Percentiles rank a stretch among this genome's conserved stretches.
phyloP scores from a whole-genome alignment of 2,888 invertebrate species.

The Chaitophorus viminalis region DNA sequence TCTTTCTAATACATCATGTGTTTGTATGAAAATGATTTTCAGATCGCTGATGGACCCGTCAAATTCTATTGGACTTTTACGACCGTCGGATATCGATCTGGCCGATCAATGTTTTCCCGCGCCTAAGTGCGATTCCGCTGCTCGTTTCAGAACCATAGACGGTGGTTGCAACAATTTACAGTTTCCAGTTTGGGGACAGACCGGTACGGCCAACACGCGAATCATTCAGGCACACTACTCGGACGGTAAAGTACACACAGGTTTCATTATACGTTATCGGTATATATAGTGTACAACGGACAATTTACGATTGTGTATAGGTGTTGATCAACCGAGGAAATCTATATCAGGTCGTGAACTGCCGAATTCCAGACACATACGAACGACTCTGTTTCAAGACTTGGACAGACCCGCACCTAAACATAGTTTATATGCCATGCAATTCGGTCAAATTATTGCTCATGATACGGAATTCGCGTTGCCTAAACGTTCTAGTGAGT shows the following conservation, averaged over 20 bases:
- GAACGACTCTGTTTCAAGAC: slow-evolving; percentile 77
- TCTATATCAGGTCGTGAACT: slow-evolving; percentile 74
- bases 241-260: slow-evolving; percentile 10
- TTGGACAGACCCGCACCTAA: slow-evolving; percentile 75
- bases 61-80: background rate
- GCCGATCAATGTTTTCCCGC: slow-evolving; percentile 66
- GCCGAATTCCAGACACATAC: slow-evolving; percentile 77
- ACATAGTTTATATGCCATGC: slow-evolving; percentile 80
- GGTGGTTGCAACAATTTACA: slow-evolving; percentile 93
- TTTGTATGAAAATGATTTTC: background rate
- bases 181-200: slow-evolving; percentile 84
- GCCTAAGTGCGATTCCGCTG: slow-evolving; percentile 69
- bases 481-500: background rate
- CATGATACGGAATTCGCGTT: slow-evolving; percentile 73
- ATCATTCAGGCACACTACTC: slow-evolving; percentile 51
- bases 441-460: slow-evolving; percentile 81
- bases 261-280: too few relatives aligned
- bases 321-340: slow-evolving; percentile 69
- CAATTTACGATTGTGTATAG: background rate
- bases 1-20: too few relatives aligned
- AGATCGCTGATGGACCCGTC: slow-evolving; percentile 38
- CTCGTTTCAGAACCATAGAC: slow-evolving; percentile 79
- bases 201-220: slow-evolving; percentile 71
- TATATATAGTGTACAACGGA: too few relatives aligned
- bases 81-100: background rate